Conservation (phyloP, 2,113 vertebrate genomes). For the Formicarius rufipectus region DNA sequence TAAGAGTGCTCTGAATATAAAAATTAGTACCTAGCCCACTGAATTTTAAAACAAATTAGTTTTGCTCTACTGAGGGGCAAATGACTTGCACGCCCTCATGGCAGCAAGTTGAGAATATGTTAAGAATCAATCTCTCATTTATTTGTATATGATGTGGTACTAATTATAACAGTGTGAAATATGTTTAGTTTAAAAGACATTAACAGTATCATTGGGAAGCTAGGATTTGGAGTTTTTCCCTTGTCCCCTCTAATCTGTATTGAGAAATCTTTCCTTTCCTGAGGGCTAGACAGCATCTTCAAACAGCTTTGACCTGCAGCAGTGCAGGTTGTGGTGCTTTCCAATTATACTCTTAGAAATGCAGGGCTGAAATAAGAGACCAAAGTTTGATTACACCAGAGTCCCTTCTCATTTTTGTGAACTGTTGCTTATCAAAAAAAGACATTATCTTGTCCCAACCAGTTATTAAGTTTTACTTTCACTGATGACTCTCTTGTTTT, state of each 20-base stretch:
- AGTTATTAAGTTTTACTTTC: not conserved
- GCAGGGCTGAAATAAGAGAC: not conserved
- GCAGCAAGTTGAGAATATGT: not conserved
- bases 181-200: not conserved
- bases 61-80: not conserved
- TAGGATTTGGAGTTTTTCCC: not conserved
- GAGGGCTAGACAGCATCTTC: not conserved
- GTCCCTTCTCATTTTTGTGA: not conserved
- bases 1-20: not conserved
- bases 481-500: not conserved
- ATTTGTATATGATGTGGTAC: not conserved
- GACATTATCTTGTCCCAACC: not conserved
- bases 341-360: rapidly evolving
- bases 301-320: not conserved
- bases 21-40: not conserved
- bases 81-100: not conserved
- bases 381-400: not conserved
- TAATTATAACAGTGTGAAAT: not conserved
- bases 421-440: not conserved
- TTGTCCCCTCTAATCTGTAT: not conserved
- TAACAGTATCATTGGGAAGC: not conserved
- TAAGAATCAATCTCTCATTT: not conserved
- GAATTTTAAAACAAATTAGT: not conserved
- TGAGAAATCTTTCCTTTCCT: not conserved
- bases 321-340: not conserved